A percentile compares a stretch with the other conserved stretches of the same genome.
These are phyloP conservation scores for Neria commutata DNA, from an alignment of 2,888 invertebrate species.

Conservation along the genomic window DNA sequence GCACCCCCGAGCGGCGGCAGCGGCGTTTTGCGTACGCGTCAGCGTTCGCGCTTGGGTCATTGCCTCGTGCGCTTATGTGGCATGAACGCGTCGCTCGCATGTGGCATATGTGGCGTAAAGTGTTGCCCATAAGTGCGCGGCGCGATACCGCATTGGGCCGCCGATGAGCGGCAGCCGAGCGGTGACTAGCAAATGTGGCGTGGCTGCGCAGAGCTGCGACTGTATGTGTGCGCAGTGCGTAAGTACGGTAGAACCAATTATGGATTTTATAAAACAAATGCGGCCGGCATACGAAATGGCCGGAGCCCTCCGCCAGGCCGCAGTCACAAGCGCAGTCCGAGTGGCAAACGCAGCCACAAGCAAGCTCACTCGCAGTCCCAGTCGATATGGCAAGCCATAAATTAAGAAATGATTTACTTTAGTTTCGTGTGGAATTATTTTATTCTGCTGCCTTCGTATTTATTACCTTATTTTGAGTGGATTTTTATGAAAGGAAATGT, in stretches of 20 bases:
- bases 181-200: no score
- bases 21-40: constrained; percentile 23
- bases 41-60: constrained; percentile 39
- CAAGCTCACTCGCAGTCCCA: no score
- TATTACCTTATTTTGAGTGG: no score
- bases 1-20: constrained; percentile 18
- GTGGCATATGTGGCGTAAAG: constrained; percentile 49
- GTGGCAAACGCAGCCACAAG: no score
- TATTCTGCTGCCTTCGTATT: no score
- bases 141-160: not conserved
- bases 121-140: constrained; percentile 53
- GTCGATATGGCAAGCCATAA: constrained; percentile 42
- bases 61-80: no score
- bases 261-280: constrained; percentile 60
- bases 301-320: constrained; percentile 1
- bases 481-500: constrained; percentile 41
- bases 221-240: constrained; percentile 40
- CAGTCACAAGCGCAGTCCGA: not conserved
- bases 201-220: not conserved
- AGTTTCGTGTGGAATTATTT: constrained; percentile 56
- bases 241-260: constrained; percentile 60
- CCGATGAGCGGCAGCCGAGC: no score
- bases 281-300: constrained; percentile 48
- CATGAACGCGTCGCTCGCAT: constrained; percentile 1
- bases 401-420: constrained; percentile 58